Conservation (phyloP, 2,113 vertebrate genomes). For the Sapajus apella region DNA sequence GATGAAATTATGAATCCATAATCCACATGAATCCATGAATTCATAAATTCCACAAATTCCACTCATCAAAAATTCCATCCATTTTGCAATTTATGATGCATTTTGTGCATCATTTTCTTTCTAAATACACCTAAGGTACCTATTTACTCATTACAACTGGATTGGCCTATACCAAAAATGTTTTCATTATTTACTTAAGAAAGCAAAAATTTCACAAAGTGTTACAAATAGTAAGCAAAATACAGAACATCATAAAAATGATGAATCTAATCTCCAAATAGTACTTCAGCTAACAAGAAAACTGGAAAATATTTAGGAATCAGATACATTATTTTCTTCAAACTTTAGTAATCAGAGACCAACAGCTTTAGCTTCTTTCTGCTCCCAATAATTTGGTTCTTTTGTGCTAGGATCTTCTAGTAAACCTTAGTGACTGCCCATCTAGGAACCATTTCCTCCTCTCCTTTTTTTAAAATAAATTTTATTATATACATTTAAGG, state of each 20-base stretch:
- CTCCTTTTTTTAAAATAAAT: not conserved
- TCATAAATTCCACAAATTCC: not conserved
- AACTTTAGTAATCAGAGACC: conserved; percentile 36
- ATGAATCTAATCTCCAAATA: not conserved
- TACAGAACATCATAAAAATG: not conserved
- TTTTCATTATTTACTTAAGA: conserved; percentile 38
- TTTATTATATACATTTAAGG: not conserved
- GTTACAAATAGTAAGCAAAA: conserved; percentile 15
- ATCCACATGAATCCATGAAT: not conserved
- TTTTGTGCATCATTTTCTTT: conserved; percentile 40
- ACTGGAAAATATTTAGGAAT: conserved; percentile 21
- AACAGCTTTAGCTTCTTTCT: conserved; percentile 31
- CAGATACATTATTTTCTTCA: conserved; percentile 23
- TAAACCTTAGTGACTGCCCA: not conserved
- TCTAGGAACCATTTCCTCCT: not conserved
- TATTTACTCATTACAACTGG: not conserved
- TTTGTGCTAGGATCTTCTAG: not conserved
- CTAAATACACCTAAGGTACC: not conserved
- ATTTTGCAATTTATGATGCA: conserved; percentile 7
- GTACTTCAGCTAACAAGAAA: not conserved
- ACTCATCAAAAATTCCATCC: conserved; percentile 34
- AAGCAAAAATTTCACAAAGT: conserved; percentile 17
- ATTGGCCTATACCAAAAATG: not conserved
- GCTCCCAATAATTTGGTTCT: not conserved
- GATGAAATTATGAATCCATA: not conserved